These are phyloP conservation scores for Apocheima hispidaria DNA, from an alignment of 2,888 invertebrate genomes.

Conservation along the genomic window DNA sequence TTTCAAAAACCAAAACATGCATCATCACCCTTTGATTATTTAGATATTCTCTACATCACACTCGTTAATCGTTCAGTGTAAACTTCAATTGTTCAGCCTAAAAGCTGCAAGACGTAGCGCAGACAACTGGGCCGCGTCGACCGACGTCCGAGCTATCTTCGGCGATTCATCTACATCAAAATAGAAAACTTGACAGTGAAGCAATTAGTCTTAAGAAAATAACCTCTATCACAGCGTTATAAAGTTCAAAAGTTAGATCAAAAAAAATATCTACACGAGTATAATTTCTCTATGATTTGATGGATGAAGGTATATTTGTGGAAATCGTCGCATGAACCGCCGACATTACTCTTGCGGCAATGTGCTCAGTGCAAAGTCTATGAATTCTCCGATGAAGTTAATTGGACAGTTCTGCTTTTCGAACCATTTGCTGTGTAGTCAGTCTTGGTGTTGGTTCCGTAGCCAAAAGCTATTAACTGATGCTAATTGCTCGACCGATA, in stretches of 20 bases:
- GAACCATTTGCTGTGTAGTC: neutral
- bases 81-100: too few species aligned
- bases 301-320: conserved; percentile 16
- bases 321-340: conserved; percentile 27
- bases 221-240: conserved; percentile 14
- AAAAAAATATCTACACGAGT: too few species aligned
- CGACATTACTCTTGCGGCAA: conserved; percentile 25
- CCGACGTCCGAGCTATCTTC: conserved; percentile 2
- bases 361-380: conserved; percentile 8
- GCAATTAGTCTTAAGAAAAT: conserved; percentile 44
- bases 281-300: too few species aligned
- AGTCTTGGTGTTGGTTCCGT: conserved; percentile 1
- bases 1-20: too few species aligned
- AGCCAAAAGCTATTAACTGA: conserved; percentile 27
- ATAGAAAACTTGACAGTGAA: conserved; percentile 49
- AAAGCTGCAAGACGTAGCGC: neutral
- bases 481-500: conserved; percentile 37
- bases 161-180: conserved; percentile 41
- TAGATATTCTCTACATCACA: too few species aligned
- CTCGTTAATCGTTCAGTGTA: too few species aligned
- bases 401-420: conserved; percentile 5
- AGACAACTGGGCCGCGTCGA: neutral
- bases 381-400: conserved; percentile 25
- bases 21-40: too few species aligned
- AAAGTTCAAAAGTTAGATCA: conserved; percentile 18